These are phyloP conservation scores for Sarcophaga subvicina DNA, from an alignment of 2,888 invertebrate genomes.

Conservation along the genomic window DNA sequence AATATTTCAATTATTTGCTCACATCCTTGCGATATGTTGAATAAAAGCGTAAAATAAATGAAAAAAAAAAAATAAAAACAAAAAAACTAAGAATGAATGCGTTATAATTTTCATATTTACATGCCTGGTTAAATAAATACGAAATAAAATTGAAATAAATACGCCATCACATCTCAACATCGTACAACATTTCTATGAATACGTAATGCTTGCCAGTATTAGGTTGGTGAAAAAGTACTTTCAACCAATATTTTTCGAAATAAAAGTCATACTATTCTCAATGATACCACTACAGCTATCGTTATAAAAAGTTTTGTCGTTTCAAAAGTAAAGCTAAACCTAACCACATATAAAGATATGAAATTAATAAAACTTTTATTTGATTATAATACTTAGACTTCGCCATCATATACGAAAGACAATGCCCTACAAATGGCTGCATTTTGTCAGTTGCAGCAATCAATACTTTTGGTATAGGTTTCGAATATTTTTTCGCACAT, in stretches of 20 bases:
- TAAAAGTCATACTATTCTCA: too few relatives aligned
- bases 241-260: background rate
- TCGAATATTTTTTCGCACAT: too few relatives aligned
- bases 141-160: slow-evolving; percentile 25
- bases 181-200: slow-evolving; percentile 52
- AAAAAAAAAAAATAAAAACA: slow-evolving; percentile 32
- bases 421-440: too few relatives aligned
- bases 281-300: too few relatives aligned
- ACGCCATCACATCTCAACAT: slow-evolving; percentile 6
- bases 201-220: slow-evolving; percentile 1
- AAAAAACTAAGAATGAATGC: slow-evolving; percentile 48
- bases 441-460: too few relatives aligned
- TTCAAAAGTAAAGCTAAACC: too few relatives aligned
- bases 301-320: too few relatives aligned
- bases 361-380: too few relatives aligned
- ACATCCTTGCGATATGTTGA: slow-evolving; percentile 57
- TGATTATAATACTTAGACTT: too few relatives aligned
- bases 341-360: too few relatives aligned
- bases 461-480: too few relatives aligned
- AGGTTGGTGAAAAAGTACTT: slow-evolving; percentile 3
- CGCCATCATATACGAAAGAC: too few relatives aligned
- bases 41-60: slow-evolving; percentile 66
- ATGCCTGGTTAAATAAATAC: slow-evolving; percentile 60
- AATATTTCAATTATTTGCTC: slow-evolving; percentile 78
- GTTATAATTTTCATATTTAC: slow-evolving; percentile 73